Conservation (phyloP, 2,113 vertebrate genomes). For the Aldabrachelys gigantea region DNA sequence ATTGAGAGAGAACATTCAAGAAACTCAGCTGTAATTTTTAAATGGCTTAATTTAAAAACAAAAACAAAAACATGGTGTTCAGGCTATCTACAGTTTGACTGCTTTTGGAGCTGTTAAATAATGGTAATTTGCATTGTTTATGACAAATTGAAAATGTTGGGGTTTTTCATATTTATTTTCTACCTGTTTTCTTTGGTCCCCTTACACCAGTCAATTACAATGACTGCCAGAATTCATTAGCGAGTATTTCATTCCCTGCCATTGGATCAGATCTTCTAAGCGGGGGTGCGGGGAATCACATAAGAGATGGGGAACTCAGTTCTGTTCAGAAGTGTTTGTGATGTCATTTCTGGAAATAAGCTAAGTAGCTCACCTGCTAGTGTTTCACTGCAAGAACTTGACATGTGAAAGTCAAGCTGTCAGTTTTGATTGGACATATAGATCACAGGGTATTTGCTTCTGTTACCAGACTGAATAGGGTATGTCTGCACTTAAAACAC, state of each 20-base stretch:
- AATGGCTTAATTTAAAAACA: neutral
- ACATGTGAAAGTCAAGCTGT: neutral
- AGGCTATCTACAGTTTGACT: slow-evolving; percentile 29
- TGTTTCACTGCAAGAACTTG: neutral
- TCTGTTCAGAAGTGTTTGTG: neutral
- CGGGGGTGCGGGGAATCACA: neutral
- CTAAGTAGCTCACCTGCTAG: neutral
- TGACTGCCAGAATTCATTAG: neutral
- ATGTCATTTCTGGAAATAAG: neutral
- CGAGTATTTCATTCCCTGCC: neutral
- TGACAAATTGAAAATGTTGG: neutral
- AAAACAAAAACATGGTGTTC: neutral
- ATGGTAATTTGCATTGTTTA: neutral
- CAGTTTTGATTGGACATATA: neutral
- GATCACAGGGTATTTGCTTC: neutral
- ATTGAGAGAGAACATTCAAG: neutral
- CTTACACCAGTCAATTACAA: neutral
- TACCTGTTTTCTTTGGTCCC: neutral
- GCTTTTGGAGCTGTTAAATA: neutral
- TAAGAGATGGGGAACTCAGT: neutral
- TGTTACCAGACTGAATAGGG: neutral
- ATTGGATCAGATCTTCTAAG: neutral
- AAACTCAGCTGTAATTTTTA: slow-evolving; percentile 11
- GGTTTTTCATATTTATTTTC: neutral
- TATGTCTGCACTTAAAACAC: neutral